phyloP scores from a whole-genome alignment of 2,113 vertebrate genomes.

The Paraplagusia blochii region DNA sequence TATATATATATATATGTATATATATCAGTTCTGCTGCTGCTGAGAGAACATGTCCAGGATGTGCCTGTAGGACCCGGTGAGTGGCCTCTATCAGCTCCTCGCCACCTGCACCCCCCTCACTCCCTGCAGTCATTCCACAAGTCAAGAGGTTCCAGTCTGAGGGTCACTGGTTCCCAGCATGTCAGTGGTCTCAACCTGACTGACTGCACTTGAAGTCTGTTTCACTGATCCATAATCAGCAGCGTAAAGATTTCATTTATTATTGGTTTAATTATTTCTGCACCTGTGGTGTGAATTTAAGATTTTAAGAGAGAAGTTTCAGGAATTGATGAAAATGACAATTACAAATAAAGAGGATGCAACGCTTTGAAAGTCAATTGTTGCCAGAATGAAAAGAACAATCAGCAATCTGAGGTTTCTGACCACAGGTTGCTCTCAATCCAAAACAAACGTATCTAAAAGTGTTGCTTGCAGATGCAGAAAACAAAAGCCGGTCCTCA shows the following conservation, averaged over 20 bases:
- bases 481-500: constrained; percentile 21
- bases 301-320: too few relatives aligned
- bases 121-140: constrained; percentile 59
- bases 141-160: constrained; percentile 63
- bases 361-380: too few relatives aligned
- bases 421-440: too few relatives aligned
- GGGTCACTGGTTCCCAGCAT: constrained; percentile 51
- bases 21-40: constrained; percentile 36
- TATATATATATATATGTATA: constrained; percentile 10
- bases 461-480: background rate
- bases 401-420: too few relatives aligned
- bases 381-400: too few relatives aligned
- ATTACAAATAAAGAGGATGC: too few relatives aligned
- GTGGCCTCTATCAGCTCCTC: constrained; percentile 60
- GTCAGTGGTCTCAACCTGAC: constrained; percentile 18
- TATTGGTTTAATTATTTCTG: too few relatives aligned
- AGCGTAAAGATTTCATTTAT: too few relatives aligned
- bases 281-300: too few relatives aligned
- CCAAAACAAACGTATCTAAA: too few relatives aligned
- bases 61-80: constrained; percentile 53
- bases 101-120: constrained; percentile 58
- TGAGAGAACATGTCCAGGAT: constrained; percentile 51
- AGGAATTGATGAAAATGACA: too few relatives aligned
- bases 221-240: constrained; percentile 3
- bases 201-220: constrained; percentile 5